A percentile compares a stretch with the other conserved stretches of the same genome.
These are phyloP conservation scores for Siniperca chuatsi DNA, from an alignment of 2,113 vertebrate genomes.

Conservation along the genomic window DNA sequence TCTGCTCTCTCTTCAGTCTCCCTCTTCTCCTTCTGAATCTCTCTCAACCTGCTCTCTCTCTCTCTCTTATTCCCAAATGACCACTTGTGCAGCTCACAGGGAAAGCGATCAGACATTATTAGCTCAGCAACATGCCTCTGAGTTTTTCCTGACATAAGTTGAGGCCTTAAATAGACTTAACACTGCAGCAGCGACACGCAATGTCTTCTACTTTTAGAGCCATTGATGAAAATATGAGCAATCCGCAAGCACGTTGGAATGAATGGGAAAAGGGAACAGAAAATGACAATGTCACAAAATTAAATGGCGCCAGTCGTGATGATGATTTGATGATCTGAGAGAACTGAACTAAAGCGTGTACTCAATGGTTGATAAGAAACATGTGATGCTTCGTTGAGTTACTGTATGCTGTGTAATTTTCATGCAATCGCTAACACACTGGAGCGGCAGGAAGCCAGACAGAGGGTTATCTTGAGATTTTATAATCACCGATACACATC, in stretches of 20 bases:
- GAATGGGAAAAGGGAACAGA: background rate
- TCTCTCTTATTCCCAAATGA: conserved; percentile 49
- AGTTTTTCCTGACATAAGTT: conserved; percentile 69
- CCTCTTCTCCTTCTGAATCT: conserved; percentile 1
- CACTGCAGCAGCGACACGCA: conserved; percentile 31
- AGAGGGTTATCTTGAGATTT: conserved; percentile 20
- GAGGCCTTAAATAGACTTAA: conserved; percentile 68
- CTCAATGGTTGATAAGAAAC: conserved; percentile 63
- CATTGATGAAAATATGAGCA: conserved; percentile 38
- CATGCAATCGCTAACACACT: conserved; percentile 53
- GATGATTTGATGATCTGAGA: conserved; percentile 32
- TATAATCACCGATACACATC: background rate
- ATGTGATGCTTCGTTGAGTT: conserved; percentile 65
- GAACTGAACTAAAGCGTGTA: conserved; percentile 34
- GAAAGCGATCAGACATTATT: conserved; percentile 73
- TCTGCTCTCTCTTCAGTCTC: conserved; percentile 4
- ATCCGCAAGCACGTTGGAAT: background rate
- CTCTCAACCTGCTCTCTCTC: conserved; percentile 36
- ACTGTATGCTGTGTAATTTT: conserved; percentile 32
- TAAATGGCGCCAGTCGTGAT: conserved; percentile 20
- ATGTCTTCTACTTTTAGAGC: conserved; percentile 43
- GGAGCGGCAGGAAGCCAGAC: conserved; percentile 40
- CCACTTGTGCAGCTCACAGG: conserved; percentile 57
- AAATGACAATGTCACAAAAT: conserved; percentile 33
- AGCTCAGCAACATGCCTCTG: conserved; percentile 67